These are phyloP conservation scores for Trididemnum miniatum DNA, from an alignment of 23 tunicate species.

Conservation along the genomic window DNA sequence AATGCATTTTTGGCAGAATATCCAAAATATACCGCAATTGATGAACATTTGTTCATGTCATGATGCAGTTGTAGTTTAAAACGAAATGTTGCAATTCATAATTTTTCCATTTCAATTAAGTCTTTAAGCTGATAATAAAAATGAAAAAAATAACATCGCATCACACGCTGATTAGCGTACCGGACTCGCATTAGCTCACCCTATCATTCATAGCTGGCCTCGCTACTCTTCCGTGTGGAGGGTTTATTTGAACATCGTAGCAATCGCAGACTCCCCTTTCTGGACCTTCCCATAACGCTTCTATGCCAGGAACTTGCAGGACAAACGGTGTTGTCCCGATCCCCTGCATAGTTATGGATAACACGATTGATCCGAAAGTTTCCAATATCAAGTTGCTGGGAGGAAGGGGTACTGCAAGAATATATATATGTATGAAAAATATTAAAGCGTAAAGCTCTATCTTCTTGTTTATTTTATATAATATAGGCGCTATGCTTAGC, in stretches of 20 bases:
- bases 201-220: slow-evolving; percentile 34
- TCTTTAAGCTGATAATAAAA: too few relatives aligned
- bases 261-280: slow-evolving; percentile 63
- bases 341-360: slow-evolving; percentile 27
- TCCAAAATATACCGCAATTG: too few relatives aligned
- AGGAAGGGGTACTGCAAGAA: slow-evolving; percentile 64
- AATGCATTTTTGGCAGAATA: too few relatives aligned
- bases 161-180: too few relatives aligned
- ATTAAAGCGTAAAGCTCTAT: too few relatives aligned
- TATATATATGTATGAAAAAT: too few relatives aligned
- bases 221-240: slow-evolving; percentile 47
- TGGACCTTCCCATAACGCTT: slow-evolving; percentile 77
- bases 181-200: slow-evolving; percentile 16
- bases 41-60: too few relatives aligned
- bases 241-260: slow-evolving; percentile 39
- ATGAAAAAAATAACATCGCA: too few relatives aligned
- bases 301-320: slow-evolving; percentile 50
- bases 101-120: neutral
- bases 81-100: too few relatives aligned
- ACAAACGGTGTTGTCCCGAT: slow-evolving; percentile 39
- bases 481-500: too few relatives aligned
- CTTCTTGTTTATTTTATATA: too few relatives aligned
- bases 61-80: too few relatives aligned
- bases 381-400: slow-evolving; percentile 47
- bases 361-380: slow-evolving; percentile 36